Evolutionary conservation across 1,140 invertebrate species (phyloP), one percentile per base, ranked within the genome.

Genomic region (Polypedilum vanderplanki): DNA sequence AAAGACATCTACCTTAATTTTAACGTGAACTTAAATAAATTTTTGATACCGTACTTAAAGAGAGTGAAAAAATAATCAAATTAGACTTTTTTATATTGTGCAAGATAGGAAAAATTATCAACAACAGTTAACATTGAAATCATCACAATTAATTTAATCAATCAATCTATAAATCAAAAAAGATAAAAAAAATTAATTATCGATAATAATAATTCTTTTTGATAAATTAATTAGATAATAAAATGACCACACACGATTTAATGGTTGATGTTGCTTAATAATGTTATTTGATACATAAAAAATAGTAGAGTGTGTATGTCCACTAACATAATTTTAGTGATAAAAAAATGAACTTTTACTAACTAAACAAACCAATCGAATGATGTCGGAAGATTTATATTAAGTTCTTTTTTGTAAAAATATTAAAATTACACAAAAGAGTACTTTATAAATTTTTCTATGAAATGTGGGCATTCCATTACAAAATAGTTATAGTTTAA

Each of bases 231-330:
- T 33, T 33, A 33, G 24, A 33, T 33, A 33, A 33, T 33, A 33
- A 33, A 57, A 57, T 57, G 46, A n/a, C 46, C 46, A 57, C 46
- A 57, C 46, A 15, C 12, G n/a, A 57, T 4, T 12, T n/a, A 15
- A 4, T 12, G 46, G 10, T 57, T 57, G 24, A 33, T 33, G 46
- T 15, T 57, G 46, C 46, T 57, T 57, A 57, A n/a, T 57, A 57
- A 57, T 57, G 46, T 57, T 57, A 57, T 57, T 57, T 57, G 46
- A 57, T 57, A 57, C 46, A 57, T n/a, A n/a, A 57, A 57, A n/a
- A 57, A 46, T 46, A 46, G 46, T n/a, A 57, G 12, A 57, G 46
- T 57, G 46, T 57, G 46, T 57, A 57, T 57, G 46, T 57, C 46
- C n/a, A 57, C 46, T 57, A 57, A 57, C 46, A 33, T 33, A 33